Conservation (phyloP, 2,888 invertebrate species). For the Andrena trimmerana region DNA sequence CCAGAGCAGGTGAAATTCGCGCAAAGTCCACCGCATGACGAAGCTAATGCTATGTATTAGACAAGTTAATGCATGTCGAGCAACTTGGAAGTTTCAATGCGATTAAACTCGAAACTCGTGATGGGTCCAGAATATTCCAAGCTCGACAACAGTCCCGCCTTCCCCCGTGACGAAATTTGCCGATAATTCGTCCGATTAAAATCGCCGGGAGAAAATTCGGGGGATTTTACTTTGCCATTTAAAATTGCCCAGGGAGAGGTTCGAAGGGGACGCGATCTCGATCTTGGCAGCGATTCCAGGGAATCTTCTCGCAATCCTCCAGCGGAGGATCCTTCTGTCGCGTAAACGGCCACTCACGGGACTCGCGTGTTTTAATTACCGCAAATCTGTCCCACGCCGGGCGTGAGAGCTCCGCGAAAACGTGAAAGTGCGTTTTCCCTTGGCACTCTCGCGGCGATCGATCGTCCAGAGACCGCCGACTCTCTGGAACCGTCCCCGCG, state of each 20-base stretch:
- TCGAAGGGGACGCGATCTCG: constrained; percentile 47
- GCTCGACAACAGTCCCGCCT: not conserved
- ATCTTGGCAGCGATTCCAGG: constrained; percentile 73
- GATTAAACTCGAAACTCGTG: not conserved
- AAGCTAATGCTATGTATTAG: not conserved
- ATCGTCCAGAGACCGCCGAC: constrained; percentile 31
- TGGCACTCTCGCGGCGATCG: constrained; percentile 31
- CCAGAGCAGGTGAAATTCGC: constrained; percentile 27
- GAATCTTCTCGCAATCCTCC: constrained; percentile 31
- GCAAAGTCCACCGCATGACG: constrained; percentile 2
- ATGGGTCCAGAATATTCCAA: not conserved
- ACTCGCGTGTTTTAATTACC: constrained; percentile 61
- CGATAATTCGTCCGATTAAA: not conserved
- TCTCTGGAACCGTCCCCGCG: not conserved
- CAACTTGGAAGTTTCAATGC: constrained; percentile 7
- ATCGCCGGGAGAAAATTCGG: not conserved
- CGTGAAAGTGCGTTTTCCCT: constrained; percentile 52
- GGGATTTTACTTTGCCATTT: not conserved
- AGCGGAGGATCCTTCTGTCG: constrained; percentile 11
- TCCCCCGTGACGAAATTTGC: not conserved
- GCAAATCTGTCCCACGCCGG: constrained; percentile 59
- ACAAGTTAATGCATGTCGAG: not conserved
- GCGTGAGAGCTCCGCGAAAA: constrained; percentile 33
- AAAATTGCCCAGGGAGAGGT: not conserved
- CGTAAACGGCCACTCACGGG: constrained; percentile 22